phyloP scores from a whole-genome alignment of 2,888 invertebrate species.

The Ectobius pallidus region DNA sequence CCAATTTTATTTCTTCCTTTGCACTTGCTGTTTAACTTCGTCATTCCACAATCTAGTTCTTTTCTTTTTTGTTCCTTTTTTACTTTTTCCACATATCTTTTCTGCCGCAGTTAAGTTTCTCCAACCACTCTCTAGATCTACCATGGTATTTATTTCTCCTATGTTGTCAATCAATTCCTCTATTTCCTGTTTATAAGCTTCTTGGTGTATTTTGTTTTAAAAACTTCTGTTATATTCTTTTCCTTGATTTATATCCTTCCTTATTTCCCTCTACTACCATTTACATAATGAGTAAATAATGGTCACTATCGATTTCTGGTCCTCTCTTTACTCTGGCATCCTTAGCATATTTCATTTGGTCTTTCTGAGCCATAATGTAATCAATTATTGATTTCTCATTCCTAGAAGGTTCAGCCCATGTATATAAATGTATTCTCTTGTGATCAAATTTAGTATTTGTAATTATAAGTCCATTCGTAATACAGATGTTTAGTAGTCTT shows the following conservation, averaged over 20 bases:
- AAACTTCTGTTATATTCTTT: not conserved
- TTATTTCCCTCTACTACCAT: not conserved
- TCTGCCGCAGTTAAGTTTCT: not conserved
- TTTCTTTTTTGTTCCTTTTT: not conserved
- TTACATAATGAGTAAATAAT: not conserved
- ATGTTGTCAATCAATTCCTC: not conserved
- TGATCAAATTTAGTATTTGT: no score
- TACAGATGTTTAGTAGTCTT: no score
- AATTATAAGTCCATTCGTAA: no score
- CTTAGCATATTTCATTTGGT: no score
- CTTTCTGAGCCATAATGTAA: no score
- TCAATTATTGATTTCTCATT: no score
- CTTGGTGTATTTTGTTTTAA: not conserved
- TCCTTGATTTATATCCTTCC: not conserved
- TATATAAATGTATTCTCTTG: no score
- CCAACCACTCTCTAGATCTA: not conserved
- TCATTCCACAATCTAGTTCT: not conserved
- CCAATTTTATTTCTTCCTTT: not conserved
- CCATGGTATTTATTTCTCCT: not conserved
- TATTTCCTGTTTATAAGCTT: not conserved
- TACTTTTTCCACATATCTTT: not conserved
- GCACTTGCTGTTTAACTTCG: not conserved
- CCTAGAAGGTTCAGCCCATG: no score
- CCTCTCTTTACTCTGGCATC: conserved; percentile 2
- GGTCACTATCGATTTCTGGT: not conserved